These are phyloP conservation scores for Manduca sexta DNA, from an alignment of 1,140 invertebrate genomes.

Conservation along the genomic window DNA sequence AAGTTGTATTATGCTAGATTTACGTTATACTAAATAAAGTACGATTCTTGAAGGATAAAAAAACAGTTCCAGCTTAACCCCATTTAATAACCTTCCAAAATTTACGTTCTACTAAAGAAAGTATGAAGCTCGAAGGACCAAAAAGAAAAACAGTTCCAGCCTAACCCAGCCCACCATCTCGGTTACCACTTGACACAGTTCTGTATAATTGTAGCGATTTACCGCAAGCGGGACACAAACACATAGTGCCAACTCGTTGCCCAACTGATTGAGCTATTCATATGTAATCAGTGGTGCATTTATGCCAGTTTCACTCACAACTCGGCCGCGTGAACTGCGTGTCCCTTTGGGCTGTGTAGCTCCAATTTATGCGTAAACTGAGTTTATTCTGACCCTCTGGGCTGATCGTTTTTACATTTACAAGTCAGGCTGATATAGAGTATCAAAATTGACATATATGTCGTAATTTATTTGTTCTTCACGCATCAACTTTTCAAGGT, in stretches of 20 bases:
- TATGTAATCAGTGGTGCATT: constrained; percentile 44
- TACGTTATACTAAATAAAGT: too few relatives aligned
- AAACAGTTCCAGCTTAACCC: too few relatives aligned
- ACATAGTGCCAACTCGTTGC: constrained; percentile 48
- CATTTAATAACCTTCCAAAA: background rate
- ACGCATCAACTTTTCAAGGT: too few relatives aligned
- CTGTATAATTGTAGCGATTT: constrained; percentile 60
- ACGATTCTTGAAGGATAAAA: too few relatives aligned
- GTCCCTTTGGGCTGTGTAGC: constrained; percentile 20
- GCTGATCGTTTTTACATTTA: too few relatives aligned
- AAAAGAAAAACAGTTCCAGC: too few relatives aligned
- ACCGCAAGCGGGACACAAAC: constrained; percentile 44
- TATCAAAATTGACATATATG: too few relatives aligned
- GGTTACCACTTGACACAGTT: constrained; percentile 53
- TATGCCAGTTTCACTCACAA: constrained; percentile 45
- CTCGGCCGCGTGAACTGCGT: constrained; percentile 2
- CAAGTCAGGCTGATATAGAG: too few relatives aligned
- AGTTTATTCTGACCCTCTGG: too few relatives aligned
- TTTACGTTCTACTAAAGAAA: background rate
- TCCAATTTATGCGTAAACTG: too few relatives aligned
- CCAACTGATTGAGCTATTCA: constrained; percentile 55
- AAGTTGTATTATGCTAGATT: too few relatives aligned
- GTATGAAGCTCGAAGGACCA: background rate
- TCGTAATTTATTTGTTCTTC: too few relatives aligned
- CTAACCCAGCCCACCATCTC: constrained; percentile 21